These are phyloP conservation scores for Setophaga coronata DNA, from an alignment of 2,113 vertebrate species.

Conservation along the genomic window DNA sequence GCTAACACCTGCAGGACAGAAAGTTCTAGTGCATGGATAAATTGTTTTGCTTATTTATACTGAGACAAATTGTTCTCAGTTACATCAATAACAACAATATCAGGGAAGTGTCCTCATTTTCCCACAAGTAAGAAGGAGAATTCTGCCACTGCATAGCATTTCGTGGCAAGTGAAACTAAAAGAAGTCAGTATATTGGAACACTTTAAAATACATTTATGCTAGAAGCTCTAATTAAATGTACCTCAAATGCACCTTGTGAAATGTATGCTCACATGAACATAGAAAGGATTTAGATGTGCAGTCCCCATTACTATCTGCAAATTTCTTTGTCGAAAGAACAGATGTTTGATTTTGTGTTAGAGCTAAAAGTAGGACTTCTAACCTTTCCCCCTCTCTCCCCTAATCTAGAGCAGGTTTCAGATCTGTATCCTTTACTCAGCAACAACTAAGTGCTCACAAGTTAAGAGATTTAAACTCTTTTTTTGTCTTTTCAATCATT, in stretches of 20 bases:
- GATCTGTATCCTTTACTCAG: not conserved
- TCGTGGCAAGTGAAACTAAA: not conserved
- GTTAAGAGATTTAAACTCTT: slow-evolving; percentile 3
- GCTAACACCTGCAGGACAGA: not conserved
- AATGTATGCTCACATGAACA: slow-evolving; percentile 1
- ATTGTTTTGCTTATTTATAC: not conserved
- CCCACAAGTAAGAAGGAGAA: not conserved
- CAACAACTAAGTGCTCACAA: not conserved
- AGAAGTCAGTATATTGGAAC: not conserved
- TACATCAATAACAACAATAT: not conserved
- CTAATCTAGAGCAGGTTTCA: slow-evolving; percentile 14
- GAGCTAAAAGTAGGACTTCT: slow-evolving; percentile 27
- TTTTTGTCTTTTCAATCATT: not conserved
- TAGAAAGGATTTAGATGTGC: slow-evolving; percentile 8
- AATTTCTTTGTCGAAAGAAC: slow-evolving; percentile 9
- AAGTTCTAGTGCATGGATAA: not conserved
- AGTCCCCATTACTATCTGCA: not conserved
- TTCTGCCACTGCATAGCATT: not conserved
- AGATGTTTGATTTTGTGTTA: slow-evolving; percentile 1
- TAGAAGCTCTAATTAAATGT: not conserved
- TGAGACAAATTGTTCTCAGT: not conserved
- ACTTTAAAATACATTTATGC: not conserved
- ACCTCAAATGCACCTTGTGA: slow-evolving; percentile 2
- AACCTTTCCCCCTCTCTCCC: slow-evolving; percentile 21
- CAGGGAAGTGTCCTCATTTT: not conserved